Base-by-base conservation (phyloP, 2,888 invertebrate genomes). In the Lasioglossum villosulum region DNA sequence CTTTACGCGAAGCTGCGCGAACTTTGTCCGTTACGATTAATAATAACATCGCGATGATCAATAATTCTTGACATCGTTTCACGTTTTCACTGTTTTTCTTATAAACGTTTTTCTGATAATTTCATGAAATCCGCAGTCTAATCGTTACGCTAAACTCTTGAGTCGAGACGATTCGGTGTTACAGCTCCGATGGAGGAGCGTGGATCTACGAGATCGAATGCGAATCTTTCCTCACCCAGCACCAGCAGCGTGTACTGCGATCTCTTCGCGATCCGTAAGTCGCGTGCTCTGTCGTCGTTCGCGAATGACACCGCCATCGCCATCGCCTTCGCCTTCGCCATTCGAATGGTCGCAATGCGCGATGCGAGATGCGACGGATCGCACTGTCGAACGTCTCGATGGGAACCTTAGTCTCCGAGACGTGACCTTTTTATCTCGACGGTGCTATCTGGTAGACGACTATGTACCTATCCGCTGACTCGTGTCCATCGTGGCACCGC, bases 171-270 rank as follows among this genome's bases (percentile, higher is more conserved):
- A 8, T 52, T 23, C 23, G 52, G 8, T 23, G 52, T 2, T 6
- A 23, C 23, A 34, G 34, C 19, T 8, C 3, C 66, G 19, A 19
- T 66, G 19, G 16, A 19, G 30, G 2, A 34, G 34, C 34, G 8
- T 19, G 19, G 19, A 66, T 66, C 6, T 30, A 2, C 8, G 19
- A 34, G 66, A 66, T 66, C 68, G 68, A 37, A 10, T 23, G 34
- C 23, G 68, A 12, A 68, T 37, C 37, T 68, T 37, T 68, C 8
- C 93, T 92, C 90, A 95, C 94, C 93, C 78, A 94, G 77, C 45
- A 92, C 80, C 27, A 93, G 90, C 27, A 93, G 93, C 37, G 93
- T 75, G 84, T 93, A 93, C 83, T 94, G 94, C 27, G 93, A 91
- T 71, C 90, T 85, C 83, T 90, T 93, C 71, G 88, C 90, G 10